Evolutionary conservation across 2,113 vertebrate genomes (phyloP).

Genomic region (Phylloscopus whistleri): DNA sequence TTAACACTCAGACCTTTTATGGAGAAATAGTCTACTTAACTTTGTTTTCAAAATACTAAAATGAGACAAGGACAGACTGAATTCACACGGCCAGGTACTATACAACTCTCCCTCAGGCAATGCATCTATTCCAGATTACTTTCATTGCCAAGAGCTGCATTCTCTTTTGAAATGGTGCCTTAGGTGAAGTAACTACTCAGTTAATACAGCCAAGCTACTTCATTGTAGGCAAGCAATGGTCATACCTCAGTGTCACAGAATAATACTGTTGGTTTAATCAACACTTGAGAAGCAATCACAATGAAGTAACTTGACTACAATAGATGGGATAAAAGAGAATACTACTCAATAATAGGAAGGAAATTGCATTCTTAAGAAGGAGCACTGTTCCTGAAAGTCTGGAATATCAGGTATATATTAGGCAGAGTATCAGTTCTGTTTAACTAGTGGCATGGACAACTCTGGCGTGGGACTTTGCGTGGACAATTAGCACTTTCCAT

Average conservation of each 20-base stretch:
- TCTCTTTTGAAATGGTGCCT: not conserved
- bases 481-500: not conserved
- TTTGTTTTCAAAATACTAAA: not conserved
- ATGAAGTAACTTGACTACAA: not conserved
- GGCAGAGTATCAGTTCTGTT: not conserved
- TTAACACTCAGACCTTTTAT: not conserved
- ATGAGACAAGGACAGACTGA: not conserved
- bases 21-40: not conserved
- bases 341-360: not conserved
- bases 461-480: not conserved
- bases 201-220: not conserved
- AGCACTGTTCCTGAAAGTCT: not conserved
- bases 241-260: not conserved
- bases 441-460: not conserved
- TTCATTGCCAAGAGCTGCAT: not conserved
- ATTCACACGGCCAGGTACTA: not conserved
- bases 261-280: not conserved
- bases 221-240: not conserved
- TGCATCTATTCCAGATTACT: not conserved
- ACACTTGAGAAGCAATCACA: not conserved
- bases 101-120: not conserved
- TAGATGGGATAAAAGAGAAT: not conserved
- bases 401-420: not conserved
- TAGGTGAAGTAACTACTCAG: not conserved
- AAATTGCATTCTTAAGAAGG: not conserved